Conservation (phyloP, 2,113 vertebrate genomes). For the Pica pica region DNA sequence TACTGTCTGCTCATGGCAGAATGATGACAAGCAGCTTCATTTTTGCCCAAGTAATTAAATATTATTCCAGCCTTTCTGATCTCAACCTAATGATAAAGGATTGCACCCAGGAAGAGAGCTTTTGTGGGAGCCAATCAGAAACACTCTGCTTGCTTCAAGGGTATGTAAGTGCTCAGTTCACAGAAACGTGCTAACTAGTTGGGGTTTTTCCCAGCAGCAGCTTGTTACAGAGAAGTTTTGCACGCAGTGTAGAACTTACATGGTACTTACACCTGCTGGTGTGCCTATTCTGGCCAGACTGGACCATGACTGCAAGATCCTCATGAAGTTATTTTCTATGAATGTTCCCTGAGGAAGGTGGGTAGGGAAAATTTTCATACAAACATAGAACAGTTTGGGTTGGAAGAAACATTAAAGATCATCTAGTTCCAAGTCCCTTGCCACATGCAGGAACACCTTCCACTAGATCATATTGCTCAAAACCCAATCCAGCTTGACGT, state of each 20-base stretch:
- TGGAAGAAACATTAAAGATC: neutral
- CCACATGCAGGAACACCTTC: neutral
- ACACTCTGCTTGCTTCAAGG: neutral
- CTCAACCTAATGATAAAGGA: neutral
- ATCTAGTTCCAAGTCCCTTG: neutral
- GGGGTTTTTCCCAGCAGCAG: neutral
- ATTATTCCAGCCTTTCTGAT: neutral
- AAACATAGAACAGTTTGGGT: neutral
- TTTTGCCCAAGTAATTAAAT: neutral
- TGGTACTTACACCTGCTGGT: neutral
- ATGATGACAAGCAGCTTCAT: neutral
- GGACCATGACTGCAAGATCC: neutral
- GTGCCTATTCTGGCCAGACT: neutral
- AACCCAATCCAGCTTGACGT: neutral
- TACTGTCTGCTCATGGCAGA: neutral
- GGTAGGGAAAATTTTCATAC: neutral
- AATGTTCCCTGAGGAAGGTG: neutral
- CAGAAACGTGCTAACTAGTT: neutral
- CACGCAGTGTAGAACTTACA: neutral
- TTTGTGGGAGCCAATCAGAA: neutral
- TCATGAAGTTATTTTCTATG: neutral
- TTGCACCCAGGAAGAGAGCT: neutral
- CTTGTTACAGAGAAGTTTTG: neutral
- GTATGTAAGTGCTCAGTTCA: neutral
- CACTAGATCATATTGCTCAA: neutral